phyloP scores from a whole-genome alignment of 2,888 invertebrate species.

The Proisotoma minuta region DNA sequence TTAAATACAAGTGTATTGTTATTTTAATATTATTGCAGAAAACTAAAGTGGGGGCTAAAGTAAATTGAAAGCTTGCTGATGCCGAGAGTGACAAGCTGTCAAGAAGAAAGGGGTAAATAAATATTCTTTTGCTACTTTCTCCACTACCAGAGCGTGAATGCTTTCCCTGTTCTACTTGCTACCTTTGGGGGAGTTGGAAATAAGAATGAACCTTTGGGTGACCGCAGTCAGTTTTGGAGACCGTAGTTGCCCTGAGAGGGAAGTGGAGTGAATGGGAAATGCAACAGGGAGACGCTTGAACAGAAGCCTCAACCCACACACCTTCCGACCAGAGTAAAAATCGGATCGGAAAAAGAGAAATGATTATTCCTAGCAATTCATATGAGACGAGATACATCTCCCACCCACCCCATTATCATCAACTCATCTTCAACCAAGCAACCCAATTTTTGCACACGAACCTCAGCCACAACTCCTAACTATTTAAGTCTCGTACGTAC shows the following conservation, averaged over 20 bases:
- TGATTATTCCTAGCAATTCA: slow-evolving; percentile 4
- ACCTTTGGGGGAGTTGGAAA: too few species aligned
- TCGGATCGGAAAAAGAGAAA: slow-evolving; percentile 3
- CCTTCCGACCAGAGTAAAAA: background rate
- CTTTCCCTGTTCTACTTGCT: too few species aligned
- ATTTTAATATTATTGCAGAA: too few species aligned
- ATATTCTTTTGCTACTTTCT: too few species aligned
- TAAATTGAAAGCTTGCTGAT: too few species aligned
- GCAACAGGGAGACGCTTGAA: background rate
- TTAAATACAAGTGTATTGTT: too few species aligned
- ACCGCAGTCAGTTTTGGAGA: background rate
- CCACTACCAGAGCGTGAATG: too few species aligned
- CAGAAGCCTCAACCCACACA: slow-evolving; percentile 1
- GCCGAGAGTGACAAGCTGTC: too few species aligned
- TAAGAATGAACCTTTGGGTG: background rate
- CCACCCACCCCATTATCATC: slow-evolving; percentile 6
- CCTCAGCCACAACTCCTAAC: background rate
- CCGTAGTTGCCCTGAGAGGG: background rate
- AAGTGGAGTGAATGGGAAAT: background rate
- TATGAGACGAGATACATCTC: slow-evolving; percentile 3
- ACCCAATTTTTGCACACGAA: background rate
- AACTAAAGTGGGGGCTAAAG: too few species aligned
- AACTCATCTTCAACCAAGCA: background rate
- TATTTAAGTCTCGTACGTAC: background rate
- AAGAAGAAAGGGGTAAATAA: too few species aligned